Evolutionary conservation across 2,888 invertebrate genomes (phyloP), one percentile per base, ranked within the genome.

Genomic region (Hetaerina titia): DNA sequence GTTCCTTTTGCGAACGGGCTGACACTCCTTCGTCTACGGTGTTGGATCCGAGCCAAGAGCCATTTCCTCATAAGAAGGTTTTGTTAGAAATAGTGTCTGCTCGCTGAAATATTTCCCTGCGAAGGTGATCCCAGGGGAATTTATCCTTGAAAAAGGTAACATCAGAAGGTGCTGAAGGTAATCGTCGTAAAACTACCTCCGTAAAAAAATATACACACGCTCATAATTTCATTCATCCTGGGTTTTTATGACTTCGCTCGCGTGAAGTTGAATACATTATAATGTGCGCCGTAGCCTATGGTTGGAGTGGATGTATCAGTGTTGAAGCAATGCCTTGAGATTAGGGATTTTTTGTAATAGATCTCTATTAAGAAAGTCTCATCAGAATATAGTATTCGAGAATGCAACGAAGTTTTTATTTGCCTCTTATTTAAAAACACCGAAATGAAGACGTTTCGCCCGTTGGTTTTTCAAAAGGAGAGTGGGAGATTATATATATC

Each of bases 201-300:
- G 69, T n/a, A n/a, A n/a, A 69, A 69, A 64, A 69, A 69, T 22
- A 69, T 8, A 69, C n/a, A n/a, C 69, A n/a, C 22, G 22, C 69
- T 69, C n/a, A 69, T 69, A 69, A 69, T 69, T 69, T 69, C 69
- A 69, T 69, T 69, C 69, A 69, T 60, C 60, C 60, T 11, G 60
- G n/a, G n/a, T 69, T 69, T 69, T 69, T 69, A 69, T 69, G 69
- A n/a, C 69, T 22, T 22, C 22, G 6, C 69, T 8, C 7, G n/a
- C 69, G 69, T 69, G 69, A 22, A 69, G n/a, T 69, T 22, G 69
- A 69, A 69, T 69, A 69, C 69, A n/a, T 69, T 69, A 69, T 69
- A 17, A 69, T 22, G n/a, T 22, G 69, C n/a, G n/a, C 19, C n/a
- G 69, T 69, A 69, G n/a, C 9, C 69, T 22, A 22, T 9, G 22